phyloP scores from a whole-genome alignment of 2,113 vertebrate genomes.

The Rana temporaria region DNA sequence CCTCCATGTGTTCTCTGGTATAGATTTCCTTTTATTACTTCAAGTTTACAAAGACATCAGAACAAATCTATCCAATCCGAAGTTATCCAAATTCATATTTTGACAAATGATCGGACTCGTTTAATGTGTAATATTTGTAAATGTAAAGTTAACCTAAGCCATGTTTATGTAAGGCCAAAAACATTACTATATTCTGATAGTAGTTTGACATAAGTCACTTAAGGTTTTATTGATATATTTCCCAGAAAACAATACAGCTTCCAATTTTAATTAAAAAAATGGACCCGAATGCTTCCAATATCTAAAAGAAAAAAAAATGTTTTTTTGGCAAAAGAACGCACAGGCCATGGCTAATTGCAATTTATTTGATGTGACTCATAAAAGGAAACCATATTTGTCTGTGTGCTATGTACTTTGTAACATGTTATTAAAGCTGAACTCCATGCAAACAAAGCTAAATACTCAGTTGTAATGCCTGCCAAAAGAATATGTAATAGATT shows the following conservation, averaged over 20 bases:
- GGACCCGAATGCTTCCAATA: background rate
- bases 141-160: background rate
- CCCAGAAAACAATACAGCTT: slow-evolving; percentile 5
- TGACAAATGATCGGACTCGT: background rate
- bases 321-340: background rate
- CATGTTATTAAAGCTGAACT: no score
- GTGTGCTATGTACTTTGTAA: no score
- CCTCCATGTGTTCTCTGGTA: background rate
- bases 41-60: background rate
- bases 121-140: slow-evolving; percentile 7
- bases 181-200: background rate
- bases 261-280: background rate
- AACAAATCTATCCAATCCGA: background rate
- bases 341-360: background rate
- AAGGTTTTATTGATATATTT: background rate
- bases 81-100: background rate
- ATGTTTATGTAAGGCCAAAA: slow-evolving; percentile 24
- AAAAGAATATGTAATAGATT: no score
- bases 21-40: background rate
- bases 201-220: slow-evolving; percentile 10
- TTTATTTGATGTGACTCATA: slow-evolving; percentile 7
- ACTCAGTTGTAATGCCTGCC: no score
- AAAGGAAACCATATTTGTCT: background rate
- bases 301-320: background rate
- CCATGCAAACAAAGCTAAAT: no score